These are phyloP conservation scores for Sinocyclocheilus anophthalmus DNA, from an alignment of 2,113 vertebrate genomes.

Conservation along the genomic window DNA sequence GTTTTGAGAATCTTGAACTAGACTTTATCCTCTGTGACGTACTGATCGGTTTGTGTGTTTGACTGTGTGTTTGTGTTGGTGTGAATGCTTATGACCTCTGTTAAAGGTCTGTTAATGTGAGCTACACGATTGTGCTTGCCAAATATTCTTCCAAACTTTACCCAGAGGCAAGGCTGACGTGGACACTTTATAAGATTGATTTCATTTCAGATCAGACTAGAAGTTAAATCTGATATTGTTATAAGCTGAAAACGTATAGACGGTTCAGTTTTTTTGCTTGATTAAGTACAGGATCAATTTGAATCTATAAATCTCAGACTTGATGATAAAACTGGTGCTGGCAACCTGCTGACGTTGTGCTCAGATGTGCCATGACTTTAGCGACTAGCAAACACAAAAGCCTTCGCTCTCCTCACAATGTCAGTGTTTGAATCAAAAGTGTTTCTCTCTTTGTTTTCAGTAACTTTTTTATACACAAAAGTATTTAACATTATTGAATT, in stretches of 20 bases:
- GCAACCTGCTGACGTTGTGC: conserved; percentile 48
- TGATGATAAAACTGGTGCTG: conserved; percentile 59
- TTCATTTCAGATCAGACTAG: conserved; percentile 18
- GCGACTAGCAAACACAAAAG: conserved; percentile 1
- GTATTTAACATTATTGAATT: conserved; percentile 61
- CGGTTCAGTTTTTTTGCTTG: not conserved
- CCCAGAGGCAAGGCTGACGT: not conserved
- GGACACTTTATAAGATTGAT: not conserved
- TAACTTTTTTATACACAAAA: conserved; percentile 56
- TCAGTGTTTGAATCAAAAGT: conserved; percentile 63
- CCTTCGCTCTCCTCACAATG: conserved; percentile 51
- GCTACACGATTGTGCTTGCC: conserved; percentile 25
- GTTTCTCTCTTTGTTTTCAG: conserved; percentile 52
- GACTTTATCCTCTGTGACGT: conserved; percentile 42
- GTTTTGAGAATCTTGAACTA: conserved; percentile 45
- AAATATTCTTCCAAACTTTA: conserved; percentile 2
- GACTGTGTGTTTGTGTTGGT: not conserved
- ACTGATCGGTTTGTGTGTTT: conserved; percentile 26
- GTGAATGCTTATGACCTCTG: not conserved
- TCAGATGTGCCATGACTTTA: conserved; percentile 48
- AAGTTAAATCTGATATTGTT: not conserved
- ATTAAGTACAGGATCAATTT: conserved; percentile 47
- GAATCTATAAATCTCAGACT: conserved; percentile 42
- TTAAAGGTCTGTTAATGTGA: conserved; percentile 20
- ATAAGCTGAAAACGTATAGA: not conserved